Evolutionary conservation across 2,113 vertebrate genomes (phyloP).

Genomic region (Peromyscus maniculatus): DNA sequence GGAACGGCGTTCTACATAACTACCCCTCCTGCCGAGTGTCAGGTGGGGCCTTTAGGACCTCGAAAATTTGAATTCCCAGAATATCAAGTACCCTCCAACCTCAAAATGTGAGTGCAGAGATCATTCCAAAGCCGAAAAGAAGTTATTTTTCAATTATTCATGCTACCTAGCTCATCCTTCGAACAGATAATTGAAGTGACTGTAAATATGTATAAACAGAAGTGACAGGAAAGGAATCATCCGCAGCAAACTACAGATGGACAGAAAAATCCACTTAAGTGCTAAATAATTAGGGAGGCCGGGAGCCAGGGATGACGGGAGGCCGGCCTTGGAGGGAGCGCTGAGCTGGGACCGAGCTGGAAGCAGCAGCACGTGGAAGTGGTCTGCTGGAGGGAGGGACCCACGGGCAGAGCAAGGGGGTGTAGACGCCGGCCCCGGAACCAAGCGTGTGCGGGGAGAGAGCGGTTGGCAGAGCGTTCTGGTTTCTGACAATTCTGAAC

Average conservation of each 20-base stretch:
- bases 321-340: background rate
- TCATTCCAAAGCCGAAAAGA: slow-evolving; percentile 9
- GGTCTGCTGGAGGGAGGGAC: background rate
- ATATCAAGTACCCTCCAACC: background rate
- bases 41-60: background rate
- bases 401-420: rapidly evolving
- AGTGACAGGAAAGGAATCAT: slow-evolving; percentile 19
- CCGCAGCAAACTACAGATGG: slow-evolving; percentile 23
- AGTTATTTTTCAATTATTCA: slow-evolving; percentile 66
- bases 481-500: slow-evolving; percentile 36
- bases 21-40: background rate
- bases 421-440: background rate
- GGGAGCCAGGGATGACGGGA: background rate
- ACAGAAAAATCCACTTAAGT: slow-evolving; percentile 15
- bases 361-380: background rate
- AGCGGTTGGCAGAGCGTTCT: background rate
- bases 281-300: background rate
- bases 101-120: slow-evolving; percentile 15
- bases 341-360: background rate
- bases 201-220: slow-evolving; percentile 62
- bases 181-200: slow-evolving; percentile 48
- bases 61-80: slow-evolving; percentile 35
- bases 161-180: slow-evolving; percentile 32
- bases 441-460: background rate
- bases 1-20: background rate